These are phyloP conservation scores for Lithobates sylvaticus DNA, from an alignment of 2,797 vertebrate species.

Conservation along the genomic window DNA sequence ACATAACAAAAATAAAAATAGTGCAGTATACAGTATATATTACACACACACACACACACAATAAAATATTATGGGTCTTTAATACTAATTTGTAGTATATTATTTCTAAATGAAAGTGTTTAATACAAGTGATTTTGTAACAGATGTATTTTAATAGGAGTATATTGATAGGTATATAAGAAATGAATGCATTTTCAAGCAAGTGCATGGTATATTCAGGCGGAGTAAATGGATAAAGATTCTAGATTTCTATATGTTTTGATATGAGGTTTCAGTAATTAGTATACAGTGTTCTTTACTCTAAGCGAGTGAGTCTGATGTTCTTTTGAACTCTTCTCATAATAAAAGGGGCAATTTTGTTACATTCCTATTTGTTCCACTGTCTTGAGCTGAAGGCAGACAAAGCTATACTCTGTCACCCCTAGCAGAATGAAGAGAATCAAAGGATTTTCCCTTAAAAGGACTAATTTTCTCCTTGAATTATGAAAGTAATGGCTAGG, in stretches of 20 bases:
- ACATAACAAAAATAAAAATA: no score
- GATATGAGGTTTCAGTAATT: not conserved
- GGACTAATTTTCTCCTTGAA: slow-evolving; percentile 99
- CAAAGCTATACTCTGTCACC: slow-evolving; percentile 83
- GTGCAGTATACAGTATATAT: not conserved
- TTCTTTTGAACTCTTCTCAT: slow-evolving; percentile 73
- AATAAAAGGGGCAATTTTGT: slow-evolving; percentile 77
- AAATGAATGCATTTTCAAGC: not conserved
- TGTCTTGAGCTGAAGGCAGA: slow-evolving; percentile 80
- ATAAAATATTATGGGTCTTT: no score
- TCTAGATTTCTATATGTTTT: not conserved
- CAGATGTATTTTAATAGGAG: not conserved
- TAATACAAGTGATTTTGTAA: not conserved
- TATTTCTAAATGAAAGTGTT: not conserved
- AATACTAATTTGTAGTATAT: no score
- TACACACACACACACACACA: not conserved
- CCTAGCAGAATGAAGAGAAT: slow-evolving; percentile 89
- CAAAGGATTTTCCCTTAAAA: slow-evolving; percentile 94
- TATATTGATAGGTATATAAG: not conserved
- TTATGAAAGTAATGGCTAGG: slow-evolving; percentile 99
- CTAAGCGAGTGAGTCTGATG: slow-evolving; percentile 69
- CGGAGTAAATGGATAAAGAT: not conserved
- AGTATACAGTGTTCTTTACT: slow-evolving; percentile 3
- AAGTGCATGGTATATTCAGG: not conserved
- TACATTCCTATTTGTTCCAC: slow-evolving; percentile 81